phyloP scores from a whole-genome alignment of 2,888 invertebrate species.

The Drosophila subsilvestris region DNA sequence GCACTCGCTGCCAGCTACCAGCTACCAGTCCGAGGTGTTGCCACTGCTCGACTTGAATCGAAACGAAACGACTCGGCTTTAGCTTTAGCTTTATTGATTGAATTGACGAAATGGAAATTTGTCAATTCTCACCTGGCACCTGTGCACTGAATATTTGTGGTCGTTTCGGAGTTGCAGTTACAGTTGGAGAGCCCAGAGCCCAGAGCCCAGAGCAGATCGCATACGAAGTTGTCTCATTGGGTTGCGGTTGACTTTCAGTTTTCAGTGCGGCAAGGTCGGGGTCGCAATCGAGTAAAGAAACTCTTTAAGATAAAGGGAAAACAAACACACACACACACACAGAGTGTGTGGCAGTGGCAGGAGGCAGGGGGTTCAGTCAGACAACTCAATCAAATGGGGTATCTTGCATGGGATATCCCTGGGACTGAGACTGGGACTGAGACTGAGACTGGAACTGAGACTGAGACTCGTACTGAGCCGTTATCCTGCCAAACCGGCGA shows the following conservation, averaged over 20 bases:
- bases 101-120: slow-evolving; percentile 79
- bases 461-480: not conserved
- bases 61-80: slow-evolving; percentile 9
- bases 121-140: slow-evolving; percentile 77
- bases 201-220: slow-evolving; percentile 1
- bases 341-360: too few relatives aligned
- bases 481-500: slow-evolving; percentile 51
- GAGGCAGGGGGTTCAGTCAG: not conserved
- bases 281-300: slow-evolving; percentile 32
- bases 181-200: not conserved
- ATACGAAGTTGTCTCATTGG: not conserved
- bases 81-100: slow-evolving; percentile 64
- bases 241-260: slow-evolving; percentile 72
- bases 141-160: slow-evolving; percentile 57
- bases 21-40: slow-evolving; percentile 18
- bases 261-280: slow-evolving; percentile 64
- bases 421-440: too few relatives aligned
- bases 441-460: too few relatives aligned
- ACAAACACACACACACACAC: slow-evolving; percentile 12
- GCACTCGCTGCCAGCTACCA: not conserved
- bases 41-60: slow-evolving; percentile 8
- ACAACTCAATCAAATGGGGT: slow-evolving; percentile 63
- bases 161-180: slow-evolving; percentile 39
- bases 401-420: slow-evolving; percentile 5
- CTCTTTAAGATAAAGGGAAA: slow-evolving; percentile 78